A percentile compares a stretch with the other conserved stretches of the same genome.
Conservation (phyloP, 2,113 vertebrate genomes). For the Lampris incognitus region DNA sequence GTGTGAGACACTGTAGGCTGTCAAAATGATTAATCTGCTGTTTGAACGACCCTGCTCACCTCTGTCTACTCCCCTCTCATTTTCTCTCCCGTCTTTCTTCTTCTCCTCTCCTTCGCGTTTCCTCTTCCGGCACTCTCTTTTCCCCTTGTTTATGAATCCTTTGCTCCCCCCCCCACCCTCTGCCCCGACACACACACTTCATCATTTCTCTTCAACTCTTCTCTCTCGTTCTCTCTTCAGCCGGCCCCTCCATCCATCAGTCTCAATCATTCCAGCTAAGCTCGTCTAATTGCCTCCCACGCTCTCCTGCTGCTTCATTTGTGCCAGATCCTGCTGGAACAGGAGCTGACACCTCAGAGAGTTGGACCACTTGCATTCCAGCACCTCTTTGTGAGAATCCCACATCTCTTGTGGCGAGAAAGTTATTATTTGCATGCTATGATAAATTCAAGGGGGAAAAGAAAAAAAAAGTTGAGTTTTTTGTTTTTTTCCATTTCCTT, state of each 20-base stretch:
- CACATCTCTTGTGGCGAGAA: no score
- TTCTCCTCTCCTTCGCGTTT: not conserved
- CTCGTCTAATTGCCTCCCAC: not conserved
- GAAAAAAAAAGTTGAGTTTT: no score
- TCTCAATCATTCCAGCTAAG: slow-evolving; percentile 1
- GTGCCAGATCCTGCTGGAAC: no score
- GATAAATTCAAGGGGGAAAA: no score
- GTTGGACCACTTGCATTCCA: no score
- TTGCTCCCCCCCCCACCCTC: not conserved
- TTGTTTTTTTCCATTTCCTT: no score
- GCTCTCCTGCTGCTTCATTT: no score
- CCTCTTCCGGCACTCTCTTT: not conserved
- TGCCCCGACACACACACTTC: not conserved
- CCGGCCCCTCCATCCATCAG: not conserved
- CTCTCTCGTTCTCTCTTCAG: not conserved
- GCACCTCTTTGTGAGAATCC: no score
- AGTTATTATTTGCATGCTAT: no score
- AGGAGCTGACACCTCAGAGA: no score
- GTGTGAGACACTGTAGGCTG: slow-evolving; percentile 9
- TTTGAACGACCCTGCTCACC: slow-evolving; percentile 48
- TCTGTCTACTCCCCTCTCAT: slow-evolving; percentile 43
- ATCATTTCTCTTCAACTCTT: not conserved
- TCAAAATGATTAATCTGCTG: slow-evolving; percentile 64
- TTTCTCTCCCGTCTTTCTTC: slow-evolving; percentile 6
- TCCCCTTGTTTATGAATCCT: not conserved